Evolutionary conservation across 92 coral and sea anemone species (phyloP).

Genomic region (Porites cylindrica): DNA sequence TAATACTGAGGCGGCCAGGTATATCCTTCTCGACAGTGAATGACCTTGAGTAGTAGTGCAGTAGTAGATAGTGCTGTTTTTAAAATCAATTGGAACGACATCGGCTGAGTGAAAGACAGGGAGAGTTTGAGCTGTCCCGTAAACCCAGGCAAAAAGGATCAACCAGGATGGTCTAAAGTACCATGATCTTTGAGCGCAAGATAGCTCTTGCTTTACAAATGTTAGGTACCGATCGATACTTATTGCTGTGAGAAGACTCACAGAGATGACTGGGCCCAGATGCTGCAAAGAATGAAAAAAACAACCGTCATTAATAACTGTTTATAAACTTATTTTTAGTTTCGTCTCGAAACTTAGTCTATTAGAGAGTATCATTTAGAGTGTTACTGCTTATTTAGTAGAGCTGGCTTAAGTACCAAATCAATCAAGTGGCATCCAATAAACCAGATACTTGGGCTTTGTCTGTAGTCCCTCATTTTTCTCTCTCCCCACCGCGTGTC

Average conservation of each 20-base stretch:
- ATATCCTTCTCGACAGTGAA: slow-evolving; percentile 41
- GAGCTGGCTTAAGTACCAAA: too few relatives aligned
- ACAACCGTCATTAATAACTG: not conserved
- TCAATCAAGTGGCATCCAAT: too few relatives aligned
- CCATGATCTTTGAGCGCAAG: slow-evolving; percentile 40
- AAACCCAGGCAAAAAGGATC: slow-evolving; percentile 73
- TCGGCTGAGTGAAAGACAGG: slow-evolving; percentile 64
- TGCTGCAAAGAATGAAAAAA: slow-evolving; percentile 17
- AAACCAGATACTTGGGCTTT: too few relatives aligned
- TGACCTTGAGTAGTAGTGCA: slow-evolving; percentile 72
- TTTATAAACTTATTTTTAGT: too few relatives aligned
- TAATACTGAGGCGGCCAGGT: slow-evolving; percentile 39
- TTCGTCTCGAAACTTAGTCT: too few relatives aligned
- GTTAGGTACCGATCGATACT: slow-evolving; percentile 82
- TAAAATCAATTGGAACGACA: slow-evolving; percentile 27
- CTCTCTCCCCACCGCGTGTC: too few relatives aligned
- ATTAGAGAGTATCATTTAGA: too few relatives aligned
- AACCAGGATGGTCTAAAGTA: slow-evolving; percentile 58
- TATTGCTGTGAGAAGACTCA: slow-evolving; percentile 64
- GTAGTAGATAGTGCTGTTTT: slow-evolving; percentile 61
- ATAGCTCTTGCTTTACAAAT: slow-evolving; percentile 62
- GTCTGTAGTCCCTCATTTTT: too few relatives aligned
- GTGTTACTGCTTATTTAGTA: too few relatives aligned
- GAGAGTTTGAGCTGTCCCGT: slow-evolving; percentile 56
- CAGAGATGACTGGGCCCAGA: slow-evolving; percentile 60